Evolutionary conservation across 2,888 invertebrate species (phyloP), one percentile per base, ranked within the genome.

Genomic region (Drosophila tripunctata): DNA sequence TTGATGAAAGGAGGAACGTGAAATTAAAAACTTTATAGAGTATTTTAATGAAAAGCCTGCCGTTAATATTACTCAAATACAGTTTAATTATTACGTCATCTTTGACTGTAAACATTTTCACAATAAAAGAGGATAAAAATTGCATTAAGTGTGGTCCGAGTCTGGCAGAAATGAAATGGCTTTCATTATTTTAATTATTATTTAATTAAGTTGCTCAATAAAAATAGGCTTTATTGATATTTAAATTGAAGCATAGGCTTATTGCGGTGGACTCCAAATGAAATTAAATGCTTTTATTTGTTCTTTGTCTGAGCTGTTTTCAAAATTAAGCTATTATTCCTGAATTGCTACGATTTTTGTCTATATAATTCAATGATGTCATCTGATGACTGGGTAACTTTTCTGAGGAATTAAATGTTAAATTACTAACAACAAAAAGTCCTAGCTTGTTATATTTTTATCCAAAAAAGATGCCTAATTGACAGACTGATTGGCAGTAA

Each of bases 121-220:
- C 48, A 21, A 44, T 41, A 43, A 54, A 58, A 38, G 47, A 27
- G 67, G 65, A 57, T 44, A 12, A 50, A 82, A 75, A 50, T 17
- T 35, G 1, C 31, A 48, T 68, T 58, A 45, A 66, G 24, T 52
- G 40, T 22, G 41, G 22, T 35, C 19, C 41, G 31, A 17, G 4
- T 10, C 10, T 43, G 3, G 14, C 15, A 27, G 15, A 27, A 43
- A n/a, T 43, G 1, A 3, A 43, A 21, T 47, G 10, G 24, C 19
- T 40, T 51, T 7, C 10, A 30, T 36, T 17, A 47, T 33, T 22
- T 14, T 22, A 21, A 47, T 35, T 33, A 17, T 17, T 47, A 14
- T 33, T 47, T 47, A 48, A 48, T 50, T 48, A 24, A 36, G 15
- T 36, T 36, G 48, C 10, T 36, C 48, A 22, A 48, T 48, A 27